Evolutionary conservation across 2,888 invertebrate species (phyloP).

Genomic region (Candidula unifasciata): DNA sequence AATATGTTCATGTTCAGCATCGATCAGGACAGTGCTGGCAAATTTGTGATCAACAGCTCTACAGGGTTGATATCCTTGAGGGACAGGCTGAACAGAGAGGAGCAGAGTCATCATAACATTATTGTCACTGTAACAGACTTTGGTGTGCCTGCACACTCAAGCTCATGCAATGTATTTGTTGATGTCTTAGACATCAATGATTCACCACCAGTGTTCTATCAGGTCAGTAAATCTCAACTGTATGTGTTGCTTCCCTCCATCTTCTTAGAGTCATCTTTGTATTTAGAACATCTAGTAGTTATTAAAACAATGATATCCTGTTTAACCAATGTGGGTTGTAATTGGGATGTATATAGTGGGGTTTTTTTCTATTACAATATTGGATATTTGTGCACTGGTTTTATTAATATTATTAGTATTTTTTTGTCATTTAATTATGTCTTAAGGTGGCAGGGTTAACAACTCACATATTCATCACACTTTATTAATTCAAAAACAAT

Average conservation of each 20-base stretch:
- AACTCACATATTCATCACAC: too few species aligned
- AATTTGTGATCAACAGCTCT: slow-evolving; percentile 92
- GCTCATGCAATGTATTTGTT: slow-evolving; percentile 79
- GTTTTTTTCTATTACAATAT: too few species aligned
- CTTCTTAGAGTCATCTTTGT: too few species aligned
- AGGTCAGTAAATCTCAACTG: not conserved
- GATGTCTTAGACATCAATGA: slow-evolving; percentile 94
- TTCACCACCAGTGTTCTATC: slow-evolving; percentile 86
- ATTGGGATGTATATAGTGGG: too few species aligned
- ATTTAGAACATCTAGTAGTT: too few species aligned
- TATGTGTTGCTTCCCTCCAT: not conserved
- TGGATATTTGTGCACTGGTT: too few species aligned
- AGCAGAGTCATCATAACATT: slow-evolving; percentile 62
- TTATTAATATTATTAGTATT: too few species aligned
- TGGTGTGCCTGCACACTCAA: slow-evolving; percentile 58
- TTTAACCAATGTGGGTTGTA: too few species aligned
- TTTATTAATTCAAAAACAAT: too few species aligned
- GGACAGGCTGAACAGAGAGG: slow-evolving; percentile 94
- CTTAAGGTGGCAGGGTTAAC: too few species aligned
- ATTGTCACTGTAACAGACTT: slow-evolving; percentile 72
- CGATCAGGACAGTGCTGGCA: slow-evolving; percentile 89
- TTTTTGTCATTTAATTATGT: too few species aligned
- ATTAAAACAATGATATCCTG: too few species aligned
- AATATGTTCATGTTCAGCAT: slow-evolving; percentile 93
- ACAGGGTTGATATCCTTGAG: slow-evolving; percentile 90